phyloP scores from a whole-genome alignment of 1,140 invertebrate genomes.

The Holcopasites calliopsidis region DNA sequence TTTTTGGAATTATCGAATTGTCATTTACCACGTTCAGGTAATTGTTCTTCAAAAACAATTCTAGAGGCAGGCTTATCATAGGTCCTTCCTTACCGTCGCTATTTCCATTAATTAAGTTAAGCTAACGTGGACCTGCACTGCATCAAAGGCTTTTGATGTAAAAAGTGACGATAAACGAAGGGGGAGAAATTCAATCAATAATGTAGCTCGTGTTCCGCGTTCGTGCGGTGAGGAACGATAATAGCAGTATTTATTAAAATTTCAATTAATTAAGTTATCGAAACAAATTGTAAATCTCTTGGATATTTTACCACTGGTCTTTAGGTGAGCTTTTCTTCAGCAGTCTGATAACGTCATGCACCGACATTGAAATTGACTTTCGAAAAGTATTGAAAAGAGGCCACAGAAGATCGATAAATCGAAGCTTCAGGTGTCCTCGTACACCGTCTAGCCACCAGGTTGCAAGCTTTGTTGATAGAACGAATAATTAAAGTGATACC shows the following conservation, averaged over 20 bases:
- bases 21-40: neutral
- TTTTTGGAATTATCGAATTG: neutral
- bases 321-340: neutral
- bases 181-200: slow-evolving; percentile 31
- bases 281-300: neutral
- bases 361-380: slow-evolving; percentile 47
- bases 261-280: slow-evolving; percentile 9
- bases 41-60: no score
- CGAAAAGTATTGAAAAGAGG: slow-evolving; percentile 25
- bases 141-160: slow-evolving; percentile 10
- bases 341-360: neutral
- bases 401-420: slow-evolving; percentile 46
- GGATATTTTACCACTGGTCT: neutral
- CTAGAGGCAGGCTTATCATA: neutral
- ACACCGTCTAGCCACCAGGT: neutral
- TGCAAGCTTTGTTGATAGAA: neutral
- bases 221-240: no score
- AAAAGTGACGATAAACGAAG: slow-evolving; percentile 6
- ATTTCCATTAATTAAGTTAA: slow-evolving; percentile 16
- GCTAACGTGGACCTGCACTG: neutral
- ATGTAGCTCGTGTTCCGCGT: neutral
- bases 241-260: no score
- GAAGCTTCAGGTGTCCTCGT: slow-evolving; percentile 23
- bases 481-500: slow-evolving; percentile 19
- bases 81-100: neutral